These are phyloP conservation scores for Notolepis coatsorum DNA, from an alignment of 2,797 vertebrate genomes.

Conservation along the genomic window DNA sequence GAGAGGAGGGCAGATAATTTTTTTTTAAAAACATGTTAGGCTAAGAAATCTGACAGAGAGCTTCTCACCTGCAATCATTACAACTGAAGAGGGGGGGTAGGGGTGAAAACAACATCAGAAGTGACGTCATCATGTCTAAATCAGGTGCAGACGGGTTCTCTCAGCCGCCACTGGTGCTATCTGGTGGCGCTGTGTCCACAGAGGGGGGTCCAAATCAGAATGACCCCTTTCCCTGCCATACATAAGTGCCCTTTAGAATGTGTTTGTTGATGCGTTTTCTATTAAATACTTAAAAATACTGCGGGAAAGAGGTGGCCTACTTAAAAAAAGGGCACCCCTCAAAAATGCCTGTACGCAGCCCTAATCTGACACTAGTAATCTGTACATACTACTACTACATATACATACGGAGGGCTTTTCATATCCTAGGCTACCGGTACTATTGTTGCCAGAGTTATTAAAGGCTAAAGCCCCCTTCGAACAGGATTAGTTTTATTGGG, in stretches of 20 bases:
- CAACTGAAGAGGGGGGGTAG: neutral
- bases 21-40: constrained; percentile 4
- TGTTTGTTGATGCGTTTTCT: neutral
- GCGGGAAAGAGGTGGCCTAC: too few species aligned
- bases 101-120: neutral
- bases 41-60: neutral
- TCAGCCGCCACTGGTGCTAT: neutral
- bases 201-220: too few species aligned
- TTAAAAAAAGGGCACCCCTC: too few species aligned
- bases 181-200: too few species aligned
- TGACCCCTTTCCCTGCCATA: neutral
- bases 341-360: too few species aligned
- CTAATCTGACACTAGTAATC: too few species aligned
- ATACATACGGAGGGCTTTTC: too few species aligned
- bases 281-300: neutral
- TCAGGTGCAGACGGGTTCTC: neutral
- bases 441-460: too few species aligned
- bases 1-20: constrained; percentile 18
- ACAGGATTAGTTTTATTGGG: too few species aligned
- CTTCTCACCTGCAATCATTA: neutral
- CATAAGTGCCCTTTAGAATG: neutral
- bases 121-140: neutral
- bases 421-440: too few species aligned
- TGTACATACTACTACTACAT: too few species aligned
- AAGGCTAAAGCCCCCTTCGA: too few species aligned